A percentile compares a stretch with the other conserved stretches of the same genome.
Conservation (phyloP, 2,797 vertebrate genomes). For the Lagodon rhomboides region DNA sequence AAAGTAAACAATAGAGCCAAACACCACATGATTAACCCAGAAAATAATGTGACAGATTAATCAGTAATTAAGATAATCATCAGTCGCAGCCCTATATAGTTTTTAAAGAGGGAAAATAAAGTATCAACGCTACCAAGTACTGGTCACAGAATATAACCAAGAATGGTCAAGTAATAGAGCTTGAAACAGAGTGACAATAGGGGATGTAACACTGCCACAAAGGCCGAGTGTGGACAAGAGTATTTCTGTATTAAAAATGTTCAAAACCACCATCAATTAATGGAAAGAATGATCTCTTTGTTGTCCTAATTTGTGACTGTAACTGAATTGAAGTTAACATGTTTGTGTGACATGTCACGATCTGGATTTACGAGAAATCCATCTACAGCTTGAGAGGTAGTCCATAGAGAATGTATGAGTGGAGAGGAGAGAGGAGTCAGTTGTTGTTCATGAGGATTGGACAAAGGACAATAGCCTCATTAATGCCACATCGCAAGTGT, state of each 20-base stretch:
- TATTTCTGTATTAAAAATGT: no score
- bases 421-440: slow-evolving; percentile 40
- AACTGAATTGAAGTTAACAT: neutral
- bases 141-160: neutral
- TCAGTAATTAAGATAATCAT: neutral
- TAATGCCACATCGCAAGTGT: slow-evolving; percentile 54
- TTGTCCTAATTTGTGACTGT: neutral
- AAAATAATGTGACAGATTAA: neutral
- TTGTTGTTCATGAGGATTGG: slow-evolving; percentile 54
- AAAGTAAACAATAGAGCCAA: neutral
- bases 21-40: neutral
- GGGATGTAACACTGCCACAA: neutral
- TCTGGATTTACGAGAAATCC: slow-evolving; percentile 1
- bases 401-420: slow-evolving; percentile 1
- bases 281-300: no score
- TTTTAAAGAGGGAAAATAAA: neutral
- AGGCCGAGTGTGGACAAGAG: neutral
- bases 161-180: neutral
- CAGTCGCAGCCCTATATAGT: neutral
- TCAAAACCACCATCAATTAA: no score
- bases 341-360: neutral
- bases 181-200: neutral
- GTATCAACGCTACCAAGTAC: neutral
- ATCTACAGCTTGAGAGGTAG: slow-evolving; percentile 20
- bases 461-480: slow-evolving; percentile 72